Base-by-base conservation (phyloP, 2,888 invertebrate genomes). In the Eupithecia exiguata region DNA sequence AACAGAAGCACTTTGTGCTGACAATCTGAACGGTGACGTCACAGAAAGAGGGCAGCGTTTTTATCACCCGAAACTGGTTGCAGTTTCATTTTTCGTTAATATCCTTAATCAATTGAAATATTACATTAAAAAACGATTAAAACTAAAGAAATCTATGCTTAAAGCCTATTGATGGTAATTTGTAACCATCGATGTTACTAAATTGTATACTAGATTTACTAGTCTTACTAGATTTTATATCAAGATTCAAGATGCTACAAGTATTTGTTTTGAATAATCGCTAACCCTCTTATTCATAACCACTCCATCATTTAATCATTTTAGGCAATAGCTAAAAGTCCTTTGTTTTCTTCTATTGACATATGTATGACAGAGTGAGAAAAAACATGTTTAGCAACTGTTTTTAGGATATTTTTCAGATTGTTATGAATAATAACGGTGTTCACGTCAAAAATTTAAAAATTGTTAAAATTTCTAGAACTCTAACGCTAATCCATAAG, bases 131-230 rank as follows among this genome's bases (percentile, higher is more conserved):
- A 3, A 30, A 3, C 30, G 30, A 30, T 30, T 30, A 30, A 30
- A 30, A 30, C 1, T 30, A 30, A 30, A 53, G 25, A 53, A 25
- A 25, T n/a, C 58, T n/a, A 53, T 53, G 10, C 10, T 21, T 18
- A 2, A 21, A 21, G 10, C 21, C 21, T 21, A 6, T 53, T 49
- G 10, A 53, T 25, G 12, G 58, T 9, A 35, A 35, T 7, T 18
- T 14, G 0, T 21, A 63, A 38, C n/a, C 36, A 65, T 65, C n/a
- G 16, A n/a, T 36, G n/a, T 68, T 12, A 65, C 36, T 46, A 14
- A 68, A 36, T 35, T 91, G 89, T 91, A 91, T 90, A 91, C 71
- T 72, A 71, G 67, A 71, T 90, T 91, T 89, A 91, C 71, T 71
- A 71, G 71, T 72, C 71, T 72, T 72, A 61, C 46, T 67, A 71